Base-by-base conservation (phyloP, 2,113 vertebrate genomes). In the Chloroceryle aenea region DNA sequence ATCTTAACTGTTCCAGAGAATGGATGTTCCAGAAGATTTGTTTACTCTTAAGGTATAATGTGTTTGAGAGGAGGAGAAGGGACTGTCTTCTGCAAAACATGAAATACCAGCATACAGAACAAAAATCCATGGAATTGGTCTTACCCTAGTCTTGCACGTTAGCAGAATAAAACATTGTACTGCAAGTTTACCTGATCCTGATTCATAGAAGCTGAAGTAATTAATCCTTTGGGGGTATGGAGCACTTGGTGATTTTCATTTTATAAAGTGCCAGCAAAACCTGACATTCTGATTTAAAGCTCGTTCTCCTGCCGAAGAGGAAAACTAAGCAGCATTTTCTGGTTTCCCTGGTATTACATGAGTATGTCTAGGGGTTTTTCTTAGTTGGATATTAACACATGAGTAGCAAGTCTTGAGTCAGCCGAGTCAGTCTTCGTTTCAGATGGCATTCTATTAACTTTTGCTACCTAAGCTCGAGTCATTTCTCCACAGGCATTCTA, bases 391-490 rank as follows among this genome's bases (percentile, higher is more conserved):
- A 89, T 93, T 55, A 93, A 58, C 42, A 55, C 84, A 89, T 78
- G 64, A 93, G 81, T 64, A 83, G 90, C 55, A 89, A 69, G 63
- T 88, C 85, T 94, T 29, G 36, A 90, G 93, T 75, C 92, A 74
- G 27, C 85, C 92, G 93, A 96, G 82, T 94, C 93, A 95, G 81
- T 85, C 89, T 72, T 91, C 52, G 50, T 81, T 93, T 96, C 71
- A 67, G 61, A 85, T 94, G 67, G 48, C 63, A 67, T 94, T 55
- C 56, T 61, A 32, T 90, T 91, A 85, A 66, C 59, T 96, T 87
- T 7, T 81, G 23, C 79, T 88, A 25, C 59, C 48, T 87, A 76
- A 93, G 29, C 42, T 42, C 94, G 95, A 96, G 85, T 96, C 82
- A 93, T 69, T 83, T 79, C 59, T 90, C 62, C 18, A 5, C 32